Evolutionary conservation across 2,888 invertebrate genomes (phyloP), one percentile per base, ranked within the genome.

Genomic region (Phymatocera aterrima): DNA sequence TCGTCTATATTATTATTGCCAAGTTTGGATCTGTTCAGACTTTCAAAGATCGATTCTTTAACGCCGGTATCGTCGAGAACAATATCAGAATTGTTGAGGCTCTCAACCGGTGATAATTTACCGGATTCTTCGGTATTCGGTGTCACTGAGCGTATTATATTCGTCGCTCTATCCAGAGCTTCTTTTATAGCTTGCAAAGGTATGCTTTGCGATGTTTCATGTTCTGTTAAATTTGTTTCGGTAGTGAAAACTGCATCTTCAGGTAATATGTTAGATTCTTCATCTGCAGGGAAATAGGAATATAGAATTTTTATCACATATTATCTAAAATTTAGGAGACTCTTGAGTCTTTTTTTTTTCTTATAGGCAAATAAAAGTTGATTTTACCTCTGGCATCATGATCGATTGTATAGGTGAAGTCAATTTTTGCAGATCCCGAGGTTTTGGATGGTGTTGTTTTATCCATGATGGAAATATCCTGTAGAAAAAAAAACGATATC

Each of bases 151-250:
- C 82, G 79, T 3, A 88, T 82, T n/a, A 88, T 85, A 57, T 87
- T 81, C 1, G 88, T 88, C 6, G 87, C 88, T 24, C 88, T 83
- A 74, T 88, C 87, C 15, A 88, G 79, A 12, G 88, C 86, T 15
- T 88, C 82, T 79, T 85, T 86, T 57, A 88, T 48, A 2, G 81
- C 80, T 77, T 83, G 82, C 74, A 88, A 77, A 0, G 87, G 81
- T 79, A 81, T 77, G 28, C 72, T 83, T 10, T 80, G 77, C 4
- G 79, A 46, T 6, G 5, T 72, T 12, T 6, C 2, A 31, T 15
- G 4, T 5, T 72, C 12, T 5, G 57, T 54, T 37, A 24, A 21
- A 8, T 75, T 40, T 12, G 43, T 60, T 15, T 57, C 75, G 3
- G 54, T 28, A 10, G 18, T 43, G 15, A 37, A n/a, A 24, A 6